Percentiles rank a stretch among this genome's conserved stretches.
These are phyloP conservation scores for Cephalopholis sonnerati DNA, from an alignment of 2,113 vertebrate genomes.

Conservation along the genomic window DNA sequence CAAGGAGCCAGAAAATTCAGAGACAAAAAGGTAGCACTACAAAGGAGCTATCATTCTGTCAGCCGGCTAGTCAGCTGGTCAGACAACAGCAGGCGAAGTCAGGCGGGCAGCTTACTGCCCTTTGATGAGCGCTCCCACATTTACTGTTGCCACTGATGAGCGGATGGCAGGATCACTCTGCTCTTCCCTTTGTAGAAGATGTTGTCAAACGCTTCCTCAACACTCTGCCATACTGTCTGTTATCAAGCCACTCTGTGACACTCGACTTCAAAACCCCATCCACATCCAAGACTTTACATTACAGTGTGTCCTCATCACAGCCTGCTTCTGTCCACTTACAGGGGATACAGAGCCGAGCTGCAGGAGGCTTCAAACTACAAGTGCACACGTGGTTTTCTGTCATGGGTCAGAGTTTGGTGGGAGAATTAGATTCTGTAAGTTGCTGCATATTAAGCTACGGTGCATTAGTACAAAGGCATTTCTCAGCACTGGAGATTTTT, in stretches of 20 bases:
- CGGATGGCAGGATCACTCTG: constrained; percentile 33
- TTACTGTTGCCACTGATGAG: constrained; percentile 45
- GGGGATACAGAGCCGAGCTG: background rate
- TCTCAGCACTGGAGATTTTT: background rate
- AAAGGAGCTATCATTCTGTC: constrained; percentile 71
- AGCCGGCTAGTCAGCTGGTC: constrained; percentile 67
- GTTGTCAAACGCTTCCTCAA: constrained; percentile 54
- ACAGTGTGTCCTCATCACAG: constrained; percentile 11
- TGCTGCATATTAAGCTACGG: background rate
- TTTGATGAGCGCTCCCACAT: constrained; percentile 69
- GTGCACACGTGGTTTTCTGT: background rate
- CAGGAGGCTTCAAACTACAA: background rate
- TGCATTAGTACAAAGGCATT: background rate
- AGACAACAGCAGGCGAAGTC: constrained; percentile 66
- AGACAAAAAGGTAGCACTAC: constrained; percentile 64
- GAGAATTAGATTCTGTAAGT: background rate
- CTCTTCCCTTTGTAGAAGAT: constrained; percentile 49
- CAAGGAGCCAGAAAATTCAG: constrained; percentile 52
- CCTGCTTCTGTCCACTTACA: constrained; percentile 5
- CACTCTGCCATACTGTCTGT: constrained; percentile 45
- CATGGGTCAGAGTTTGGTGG: background rate
- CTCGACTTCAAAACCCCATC: constrained; percentile 36
- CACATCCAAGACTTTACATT: constrained; percentile 24
- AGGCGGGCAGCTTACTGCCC: constrained; percentile 46
- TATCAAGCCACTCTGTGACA: constrained; percentile 41